Conservation (phyloP, 2,113 vertebrate genomes). For the Myrmecophaga tridactyla region DNA sequence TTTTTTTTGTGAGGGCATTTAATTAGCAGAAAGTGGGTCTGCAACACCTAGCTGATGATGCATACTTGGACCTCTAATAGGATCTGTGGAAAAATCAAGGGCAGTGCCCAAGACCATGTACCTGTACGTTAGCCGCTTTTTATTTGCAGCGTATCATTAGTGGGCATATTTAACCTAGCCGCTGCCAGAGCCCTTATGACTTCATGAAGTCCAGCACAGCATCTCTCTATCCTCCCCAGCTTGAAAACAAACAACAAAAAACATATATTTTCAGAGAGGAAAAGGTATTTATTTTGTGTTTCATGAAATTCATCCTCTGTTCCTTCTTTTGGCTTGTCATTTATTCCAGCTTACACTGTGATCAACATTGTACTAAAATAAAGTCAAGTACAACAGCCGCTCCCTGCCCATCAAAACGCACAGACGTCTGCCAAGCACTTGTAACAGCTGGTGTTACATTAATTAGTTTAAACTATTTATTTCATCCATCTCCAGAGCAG, state of each 20-base stretch:
- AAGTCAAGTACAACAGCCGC: constrained; percentile 93
- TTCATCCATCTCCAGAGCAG: constrained; percentile 99
- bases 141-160: constrained; percentile 52
- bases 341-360: constrained; percentile 97
- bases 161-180: constrained; percentile 59
- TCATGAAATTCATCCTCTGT: constrained; percentile 81
- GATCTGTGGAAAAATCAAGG: constrained; percentile 73
- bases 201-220: constrained; percentile 70
- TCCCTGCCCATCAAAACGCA: constrained; percentile 98
- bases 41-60: constrained; percentile 33
- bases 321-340: constrained; percentile 92
- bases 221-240: not conserved
- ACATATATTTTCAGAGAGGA: constrained; percentile 73
- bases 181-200: constrained; percentile 66
- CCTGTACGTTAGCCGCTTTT: constrained; percentile 59
- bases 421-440: constrained; percentile 99
- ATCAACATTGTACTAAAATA: constrained; percentile 98
- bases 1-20: constrained; percentile 24
- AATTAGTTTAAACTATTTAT: constrained; percentile 99
- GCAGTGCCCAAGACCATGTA: constrained; percentile 45
- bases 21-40: constrained; percentile 60
- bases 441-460: constrained; percentile 99
- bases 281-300: constrained; percentile 80
- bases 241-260: constrained; percentile 67
- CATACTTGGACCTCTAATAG: constrained; percentile 45